A percentile compares a stretch with the other conserved stretches of the same genome.
phyloP scores from a whole-genome alignment of 2,888 invertebrate genomes.

The Noctuana brunneofusca region DNA sequence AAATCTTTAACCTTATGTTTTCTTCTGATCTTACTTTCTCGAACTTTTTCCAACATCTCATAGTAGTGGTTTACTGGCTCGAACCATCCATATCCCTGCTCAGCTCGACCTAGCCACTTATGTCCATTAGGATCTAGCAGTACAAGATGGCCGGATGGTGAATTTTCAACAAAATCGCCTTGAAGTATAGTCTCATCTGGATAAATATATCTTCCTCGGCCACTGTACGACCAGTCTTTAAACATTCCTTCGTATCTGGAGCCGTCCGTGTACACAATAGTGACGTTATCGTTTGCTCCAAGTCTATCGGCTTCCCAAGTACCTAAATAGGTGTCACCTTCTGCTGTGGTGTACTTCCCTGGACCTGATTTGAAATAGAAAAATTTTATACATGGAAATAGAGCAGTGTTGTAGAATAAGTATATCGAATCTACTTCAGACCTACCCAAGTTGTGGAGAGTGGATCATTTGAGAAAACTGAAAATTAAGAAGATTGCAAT shows the following conservation, averaged over 20 bases:
- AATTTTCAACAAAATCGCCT: constrained; percentile 78
- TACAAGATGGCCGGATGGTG: constrained; percentile 66
- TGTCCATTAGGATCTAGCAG: constrained; percentile 79
- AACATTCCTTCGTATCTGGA: constrained; percentile 76
- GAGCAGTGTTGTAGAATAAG: too few species aligned
- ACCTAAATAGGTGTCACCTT: constrained; percentile 82
- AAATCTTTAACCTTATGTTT: constrained; percentile 24
- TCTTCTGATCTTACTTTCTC: constrained; percentile 40
- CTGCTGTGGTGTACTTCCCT: constrained; percentile 82
- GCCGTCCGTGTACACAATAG: constrained; percentile 71
- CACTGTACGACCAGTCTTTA: constrained; percentile 73
- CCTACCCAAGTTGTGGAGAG: too few species aligned
- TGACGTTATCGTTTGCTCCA: constrained; percentile 55
- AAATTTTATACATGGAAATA: too few species aligned
- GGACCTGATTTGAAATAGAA: constrained; percentile 54
- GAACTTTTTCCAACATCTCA: constrained; percentile 56
- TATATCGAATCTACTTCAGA: too few species aligned
- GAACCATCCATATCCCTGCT: constrained; percentile 65
- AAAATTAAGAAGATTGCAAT: too few species aligned
- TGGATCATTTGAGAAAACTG: too few species aligned
- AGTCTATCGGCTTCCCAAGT: constrained; percentile 82
- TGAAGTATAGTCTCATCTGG: constrained; percentile 74
- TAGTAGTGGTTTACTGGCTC: constrained; percentile 72
- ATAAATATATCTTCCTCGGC: constrained; percentile 75
- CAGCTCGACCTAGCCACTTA: constrained; percentile 77